Evolutionary conservation across 1,140 invertebrate species (phyloP).

Genomic region (Brachionus calyciflorus): DNA sequence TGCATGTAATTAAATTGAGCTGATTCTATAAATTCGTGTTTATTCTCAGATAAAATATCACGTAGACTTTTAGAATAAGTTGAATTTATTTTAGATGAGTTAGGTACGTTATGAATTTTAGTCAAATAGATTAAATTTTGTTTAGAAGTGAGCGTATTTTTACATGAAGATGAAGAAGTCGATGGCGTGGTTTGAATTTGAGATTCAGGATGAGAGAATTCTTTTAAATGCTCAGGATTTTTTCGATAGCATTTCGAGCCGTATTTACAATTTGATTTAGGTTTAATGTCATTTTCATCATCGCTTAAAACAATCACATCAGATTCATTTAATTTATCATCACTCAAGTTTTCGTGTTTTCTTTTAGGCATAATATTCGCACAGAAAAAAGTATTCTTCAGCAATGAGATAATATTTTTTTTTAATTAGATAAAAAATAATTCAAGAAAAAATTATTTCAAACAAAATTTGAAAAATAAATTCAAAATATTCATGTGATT

Average conservation of each 20-base stretch:
- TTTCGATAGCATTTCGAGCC: conserved; percentile 78
- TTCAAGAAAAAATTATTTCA: no score
- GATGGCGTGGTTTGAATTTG: not conserved
- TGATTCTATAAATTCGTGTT: conserved; percentile 36
- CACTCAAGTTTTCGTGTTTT: not conserved
- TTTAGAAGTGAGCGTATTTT: not conserved
- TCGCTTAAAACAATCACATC: not conserved
- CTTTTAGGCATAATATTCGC: not conserved
- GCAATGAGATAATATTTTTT: no score
- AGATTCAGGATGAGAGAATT: conserved; percentile 73
- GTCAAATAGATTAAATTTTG: not conserved
- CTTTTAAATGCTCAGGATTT: conserved; percentile 71
- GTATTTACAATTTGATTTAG: conserved; percentile 69
- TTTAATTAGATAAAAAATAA: no score
- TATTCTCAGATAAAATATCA: not conserved
- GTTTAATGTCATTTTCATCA: not conserved
- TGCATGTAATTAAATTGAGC: conserved; percentile 89
- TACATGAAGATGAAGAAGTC: no score
- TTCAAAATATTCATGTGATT: conserved; percentile 20
- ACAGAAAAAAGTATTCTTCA: no score
- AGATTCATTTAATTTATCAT: not conserved
- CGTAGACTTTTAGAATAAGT: conserved; percentile 18
- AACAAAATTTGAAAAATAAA: not conserved
- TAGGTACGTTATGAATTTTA: conserved; percentile 1
- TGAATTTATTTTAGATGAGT: conserved; percentile 1